Conservation (phyloP, 2,113 vertebrate species). For the Mustelus asterias region DNA sequence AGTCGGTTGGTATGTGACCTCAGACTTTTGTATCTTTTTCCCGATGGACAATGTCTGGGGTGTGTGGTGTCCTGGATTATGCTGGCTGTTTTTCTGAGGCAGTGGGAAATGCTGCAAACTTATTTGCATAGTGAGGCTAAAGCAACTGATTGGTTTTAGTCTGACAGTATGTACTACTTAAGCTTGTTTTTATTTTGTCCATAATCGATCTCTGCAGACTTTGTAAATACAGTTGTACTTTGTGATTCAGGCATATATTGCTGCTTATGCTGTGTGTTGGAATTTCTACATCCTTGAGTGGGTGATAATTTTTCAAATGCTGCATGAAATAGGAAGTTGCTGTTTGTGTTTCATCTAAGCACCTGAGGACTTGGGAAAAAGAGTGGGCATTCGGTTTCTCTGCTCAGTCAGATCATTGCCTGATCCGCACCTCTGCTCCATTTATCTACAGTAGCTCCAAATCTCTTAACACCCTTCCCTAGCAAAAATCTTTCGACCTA, state of each 20-base stretch:
- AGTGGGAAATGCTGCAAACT: no score
- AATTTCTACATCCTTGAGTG: neutral
- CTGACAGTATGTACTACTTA: neutral
- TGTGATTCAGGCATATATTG: neutral
- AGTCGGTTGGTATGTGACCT: no score
- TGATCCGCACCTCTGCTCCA: neutral
- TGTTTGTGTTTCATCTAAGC: neutral
- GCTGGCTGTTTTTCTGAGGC: no score
- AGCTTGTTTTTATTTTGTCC: neutral
- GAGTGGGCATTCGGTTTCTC: neutral
- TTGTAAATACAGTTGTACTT: neutral
- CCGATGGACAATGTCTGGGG: no score
- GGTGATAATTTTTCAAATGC: neutral
- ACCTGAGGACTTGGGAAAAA: neutral
- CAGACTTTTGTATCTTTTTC: no score
- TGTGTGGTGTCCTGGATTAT: no score
- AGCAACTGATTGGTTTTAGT: neutral
- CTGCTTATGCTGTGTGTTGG: neutral
- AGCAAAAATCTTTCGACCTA: neutral
- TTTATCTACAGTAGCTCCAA: neutral
- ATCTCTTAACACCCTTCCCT: neutral
- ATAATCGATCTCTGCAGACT: neutral
- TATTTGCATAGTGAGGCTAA: neutral
- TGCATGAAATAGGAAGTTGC: neutral
- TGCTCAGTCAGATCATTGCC: neutral